Conservation (phyloP, 2,888 invertebrate genomes). For the Rhynchonema sp. region DNA sequence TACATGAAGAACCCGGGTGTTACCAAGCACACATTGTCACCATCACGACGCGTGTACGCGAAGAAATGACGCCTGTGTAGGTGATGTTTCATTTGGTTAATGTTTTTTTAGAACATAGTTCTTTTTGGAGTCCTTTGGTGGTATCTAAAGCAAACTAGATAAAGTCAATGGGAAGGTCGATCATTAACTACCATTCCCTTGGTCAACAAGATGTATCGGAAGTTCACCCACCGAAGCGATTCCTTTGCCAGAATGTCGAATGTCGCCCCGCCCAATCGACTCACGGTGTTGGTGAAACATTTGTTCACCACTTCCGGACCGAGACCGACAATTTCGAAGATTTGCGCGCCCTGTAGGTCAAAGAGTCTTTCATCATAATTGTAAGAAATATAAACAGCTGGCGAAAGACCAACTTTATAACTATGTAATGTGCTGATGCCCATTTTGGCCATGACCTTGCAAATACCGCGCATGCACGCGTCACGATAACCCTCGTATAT, state of each 20-base stretch:
- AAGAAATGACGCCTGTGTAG: slow-evolving; percentile 9
- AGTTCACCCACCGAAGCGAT: slow-evolving; percentile 18
- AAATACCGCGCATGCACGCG: slow-evolving; percentile 71
- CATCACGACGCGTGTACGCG: slow-evolving; percentile 8
- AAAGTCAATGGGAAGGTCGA: no score
- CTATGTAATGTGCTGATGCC: slow-evolving; percentile 95
- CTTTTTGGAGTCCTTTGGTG: background rate
- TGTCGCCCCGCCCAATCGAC: slow-evolving; percentile 64
- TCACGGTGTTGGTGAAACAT: slow-evolving; percentile 63
- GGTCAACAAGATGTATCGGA: slow-evolving; percentile 4
- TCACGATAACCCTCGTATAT: slow-evolving; percentile 53
- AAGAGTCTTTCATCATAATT: slow-evolving; percentile 1
- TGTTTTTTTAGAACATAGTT: no score
- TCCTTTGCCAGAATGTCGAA: slow-evolving; percentile 71
- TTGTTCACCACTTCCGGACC: slow-evolving; percentile 75
- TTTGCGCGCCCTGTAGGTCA: slow-evolving; percentile 58
- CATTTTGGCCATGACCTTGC: slow-evolving; percentile 98
- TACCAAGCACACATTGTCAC: slow-evolving; percentile 53
- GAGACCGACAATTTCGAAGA: slow-evolving; percentile 92
- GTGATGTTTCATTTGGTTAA: no score
- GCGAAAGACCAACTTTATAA: slow-evolving; percentile 47
- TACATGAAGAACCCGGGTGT: slow-evolving; percentile 90
- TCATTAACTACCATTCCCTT: no score
- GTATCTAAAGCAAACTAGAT: no score
- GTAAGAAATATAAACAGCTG: background rate